Evolutionary conservation across 2,113 vertebrate genomes (phyloP), one percentile per base, ranked within the genome.

Genomic region (Vireo altiloquus): DNA sequence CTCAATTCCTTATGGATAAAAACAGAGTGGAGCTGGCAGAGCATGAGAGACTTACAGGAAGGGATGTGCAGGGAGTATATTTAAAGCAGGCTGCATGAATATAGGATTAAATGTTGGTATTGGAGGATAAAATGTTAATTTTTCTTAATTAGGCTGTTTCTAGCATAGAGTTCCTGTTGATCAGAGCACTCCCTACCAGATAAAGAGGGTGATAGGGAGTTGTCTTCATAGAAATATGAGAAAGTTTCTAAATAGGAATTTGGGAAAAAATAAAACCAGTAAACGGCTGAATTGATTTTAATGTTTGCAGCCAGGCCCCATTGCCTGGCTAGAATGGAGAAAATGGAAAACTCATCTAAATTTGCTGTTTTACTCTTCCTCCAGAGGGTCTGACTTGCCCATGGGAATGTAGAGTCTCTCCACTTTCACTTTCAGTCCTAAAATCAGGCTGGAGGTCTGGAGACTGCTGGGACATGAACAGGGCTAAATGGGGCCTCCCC

Each of bases 1-100:
- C 94, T 96, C 95, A 87, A 83, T 95, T 96, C 94, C 95, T 87
- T 46, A 23, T 40, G 94, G 95, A 95, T 93, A 87, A 94, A 96
- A 96, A 68, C 92, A 94, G 92, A 95, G 74, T 49, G 87, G 94
- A 96, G 94, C 79, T 97, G 96, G 96, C 96, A 95, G 81, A 87
- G 94, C 93, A 94, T 95, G 95, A 97, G 96, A 96, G 84, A 83
- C 69, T 96, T 46, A 79, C 78, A 84, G 85, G 82, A 81, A 83
- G 70, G 88, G 72, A 83, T 68, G 74, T 40, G 56, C 46, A 52
- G 89, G 39, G 78, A 87, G 72, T 37, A 3, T 79, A 65, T 95
- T 94, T 94, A 92, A 97, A 95, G 82, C 71, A 93, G 87, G 75
- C 35, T 96, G 74, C 80, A 75, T 82, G 81, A 95, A 90, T 92